Conservation (phyloP, 2,113 vertebrate species). For the Mesocricetus auratus region DNA sequence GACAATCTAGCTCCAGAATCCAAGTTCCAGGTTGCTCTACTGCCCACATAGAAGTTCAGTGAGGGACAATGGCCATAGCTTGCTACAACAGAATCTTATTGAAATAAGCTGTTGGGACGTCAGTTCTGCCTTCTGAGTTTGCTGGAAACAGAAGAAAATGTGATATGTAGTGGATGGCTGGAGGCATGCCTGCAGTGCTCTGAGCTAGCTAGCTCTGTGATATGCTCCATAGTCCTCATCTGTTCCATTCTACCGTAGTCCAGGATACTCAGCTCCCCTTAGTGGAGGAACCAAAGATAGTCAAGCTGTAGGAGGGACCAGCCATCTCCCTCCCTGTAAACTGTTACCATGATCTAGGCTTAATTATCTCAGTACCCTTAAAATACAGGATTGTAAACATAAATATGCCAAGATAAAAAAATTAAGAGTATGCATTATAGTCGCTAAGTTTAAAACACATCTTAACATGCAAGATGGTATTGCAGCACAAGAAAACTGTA, state of each 20-base stretch:
- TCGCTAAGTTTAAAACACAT: neutral
- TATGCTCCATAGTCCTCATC: neutral
- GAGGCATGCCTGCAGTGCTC: rapidly evolving
- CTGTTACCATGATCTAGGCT: neutral
- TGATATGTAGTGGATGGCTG: neutral
- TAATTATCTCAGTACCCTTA: neutral
- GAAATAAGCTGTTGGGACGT: neutral
- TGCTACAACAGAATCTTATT: neutral
- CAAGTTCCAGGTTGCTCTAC: neutral
- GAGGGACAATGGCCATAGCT: neutral
- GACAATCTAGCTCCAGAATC: neutral
- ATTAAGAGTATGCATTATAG: neutral
- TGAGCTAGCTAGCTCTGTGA: neutral
- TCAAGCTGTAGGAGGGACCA: neutral
- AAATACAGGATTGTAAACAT: neutral
- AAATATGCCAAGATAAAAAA: neutral
- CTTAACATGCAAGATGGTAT: neutral
- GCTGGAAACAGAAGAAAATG: neutral
- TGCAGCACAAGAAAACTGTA: neutral
- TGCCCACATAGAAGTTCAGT: rapidly evolving
- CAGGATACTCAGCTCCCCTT: neutral
- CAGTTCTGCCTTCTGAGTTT: neutral
- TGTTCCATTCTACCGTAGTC: rapidly evolving
- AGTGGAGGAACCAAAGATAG: neutral
- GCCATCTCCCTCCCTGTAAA: neutral